Conservation (phyloP, 2,113 vertebrate species). For the Calonectris borealis region DNA sequence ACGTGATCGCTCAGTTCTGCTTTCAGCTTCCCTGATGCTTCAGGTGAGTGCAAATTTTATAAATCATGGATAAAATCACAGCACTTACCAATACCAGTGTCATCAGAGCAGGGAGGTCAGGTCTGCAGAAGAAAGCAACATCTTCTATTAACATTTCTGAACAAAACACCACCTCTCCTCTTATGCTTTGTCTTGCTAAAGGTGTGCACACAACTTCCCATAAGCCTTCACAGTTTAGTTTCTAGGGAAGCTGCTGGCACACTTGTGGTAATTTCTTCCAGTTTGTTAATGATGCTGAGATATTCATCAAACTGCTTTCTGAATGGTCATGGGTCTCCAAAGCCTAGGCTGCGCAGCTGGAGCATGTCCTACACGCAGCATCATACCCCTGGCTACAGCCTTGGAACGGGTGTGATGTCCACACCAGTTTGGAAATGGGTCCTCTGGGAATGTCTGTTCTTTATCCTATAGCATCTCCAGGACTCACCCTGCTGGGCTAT, state of each 20-base stretch:
- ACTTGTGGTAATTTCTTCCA: background rate
- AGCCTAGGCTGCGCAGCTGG: background rate
- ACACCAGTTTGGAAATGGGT: background rate
- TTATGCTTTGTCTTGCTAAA: background rate
- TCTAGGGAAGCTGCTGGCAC: background rate
- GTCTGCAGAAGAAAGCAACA: background rate
- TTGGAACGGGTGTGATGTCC: rapidly evolving
- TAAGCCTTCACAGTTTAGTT: background rate
- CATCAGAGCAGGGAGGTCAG: background rate
- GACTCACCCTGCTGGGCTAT: too few species aligned
- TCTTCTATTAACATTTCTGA: background rate
- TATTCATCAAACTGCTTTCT: background rate
- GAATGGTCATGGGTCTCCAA: background rate
- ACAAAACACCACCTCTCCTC: background rate
- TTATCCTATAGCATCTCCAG: background rate
- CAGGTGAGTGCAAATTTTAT: background rate
- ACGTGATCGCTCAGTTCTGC: rapidly evolving
- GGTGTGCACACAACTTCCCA: background rate
- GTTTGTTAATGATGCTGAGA: background rate
- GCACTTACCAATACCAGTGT: rapidly evolving
- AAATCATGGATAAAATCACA: background rate
- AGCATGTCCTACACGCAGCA: background rate
- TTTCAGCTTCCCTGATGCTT: background rate
- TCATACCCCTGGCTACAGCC: background rate
- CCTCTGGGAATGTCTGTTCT: background rate